Evolutionary conservation across 2,797 vertebrate species (phyloP).

Genomic region (Aldrovandia affinis): DNA sequence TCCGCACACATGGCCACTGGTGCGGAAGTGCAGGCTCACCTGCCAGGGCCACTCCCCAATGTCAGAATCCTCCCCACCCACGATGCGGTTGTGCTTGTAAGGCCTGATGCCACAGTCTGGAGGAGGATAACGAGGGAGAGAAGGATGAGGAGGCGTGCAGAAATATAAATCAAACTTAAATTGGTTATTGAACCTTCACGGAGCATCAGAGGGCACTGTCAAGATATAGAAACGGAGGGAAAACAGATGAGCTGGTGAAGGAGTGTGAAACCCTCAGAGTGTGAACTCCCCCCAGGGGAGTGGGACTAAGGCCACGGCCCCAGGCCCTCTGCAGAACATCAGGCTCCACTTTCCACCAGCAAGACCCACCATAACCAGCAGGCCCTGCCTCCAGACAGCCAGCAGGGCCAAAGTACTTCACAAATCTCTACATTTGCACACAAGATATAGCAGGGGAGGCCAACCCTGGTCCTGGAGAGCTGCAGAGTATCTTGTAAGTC

Average conservation of each 20-base stretch:
- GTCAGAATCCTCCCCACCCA: constrained; percentile 76
- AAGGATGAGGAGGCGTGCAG: too few species aligned
- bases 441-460: too few species aligned
- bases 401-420: too few species aligned
- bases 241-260: not conserved
- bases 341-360: too few species aligned
- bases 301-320: too few species aligned
- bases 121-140: constrained; percentile 19
- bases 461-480: too few species aligned
- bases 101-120: constrained; percentile 74
- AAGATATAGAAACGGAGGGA: not conserved
- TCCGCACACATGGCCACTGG: constrained; percentile 63
- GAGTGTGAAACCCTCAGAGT: not conserved
- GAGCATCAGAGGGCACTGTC: not conserved
- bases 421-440: too few species aligned
- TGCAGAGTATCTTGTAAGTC: too few species aligned
- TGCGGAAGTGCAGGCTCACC: constrained; percentile 75
- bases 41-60: constrained; percentile 85
- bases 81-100: constrained; percentile 80
- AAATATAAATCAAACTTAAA: constrained; percentile 7
- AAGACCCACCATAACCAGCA: too few species aligned
- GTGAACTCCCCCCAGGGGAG: too few species aligned
- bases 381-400: too few species aligned
- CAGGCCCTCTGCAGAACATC: too few species aligned
- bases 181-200: not conserved